Percentiles rank a stretch among this genome's conserved stretches.
Conservation (phyloP, 2,797 vertebrate genomes). For the Amblyopsis hoosieri region DNA sequence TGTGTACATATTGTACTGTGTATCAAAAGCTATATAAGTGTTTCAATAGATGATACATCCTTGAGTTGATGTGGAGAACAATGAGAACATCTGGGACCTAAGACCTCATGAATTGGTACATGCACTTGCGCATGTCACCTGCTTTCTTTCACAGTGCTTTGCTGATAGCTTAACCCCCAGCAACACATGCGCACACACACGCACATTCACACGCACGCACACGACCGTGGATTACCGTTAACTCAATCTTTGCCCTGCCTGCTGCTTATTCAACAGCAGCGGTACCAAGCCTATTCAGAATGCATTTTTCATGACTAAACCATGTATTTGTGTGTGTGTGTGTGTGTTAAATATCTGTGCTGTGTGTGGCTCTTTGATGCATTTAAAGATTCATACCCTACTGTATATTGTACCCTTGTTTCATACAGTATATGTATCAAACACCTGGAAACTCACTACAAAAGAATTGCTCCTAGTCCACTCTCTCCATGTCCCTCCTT, state of each 20-base stretch:
- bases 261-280: conserved; percentile 74
- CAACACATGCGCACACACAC: not conserved
- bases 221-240: conserved; percentile 51
- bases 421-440: too few species aligned
- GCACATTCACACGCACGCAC: conserved; percentile 16
- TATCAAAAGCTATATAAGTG: conserved; percentile 26
- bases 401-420: too few species aligned
- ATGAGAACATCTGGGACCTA: too few species aligned
- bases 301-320: conserved; percentile 77
- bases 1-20: conserved; percentile 13
- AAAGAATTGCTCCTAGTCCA: too few species aligned
- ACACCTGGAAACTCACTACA: too few species aligned
- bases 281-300: conserved; percentile 69
- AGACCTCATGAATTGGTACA: conserved; percentile 1
- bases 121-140: conserved; percentile 22
- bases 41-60: conserved; percentile 34
- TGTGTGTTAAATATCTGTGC: conserved; percentile 4
- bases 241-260: conserved; percentile 58
- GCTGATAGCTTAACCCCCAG: conserved; percentile 39
- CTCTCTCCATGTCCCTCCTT: too few species aligned
- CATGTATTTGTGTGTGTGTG: conserved; percentile 34
- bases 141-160: conserved; percentile 32
- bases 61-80: not conserved
- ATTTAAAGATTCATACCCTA: conserved; percentile 19
- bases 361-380: conserved; percentile 54